A percentile compares a stretch with the other conserved stretches of the same genome.
phyloP scores from a whole-genome alignment of 2,797 vertebrate species.

The Micrastur ruficollis region DNA sequence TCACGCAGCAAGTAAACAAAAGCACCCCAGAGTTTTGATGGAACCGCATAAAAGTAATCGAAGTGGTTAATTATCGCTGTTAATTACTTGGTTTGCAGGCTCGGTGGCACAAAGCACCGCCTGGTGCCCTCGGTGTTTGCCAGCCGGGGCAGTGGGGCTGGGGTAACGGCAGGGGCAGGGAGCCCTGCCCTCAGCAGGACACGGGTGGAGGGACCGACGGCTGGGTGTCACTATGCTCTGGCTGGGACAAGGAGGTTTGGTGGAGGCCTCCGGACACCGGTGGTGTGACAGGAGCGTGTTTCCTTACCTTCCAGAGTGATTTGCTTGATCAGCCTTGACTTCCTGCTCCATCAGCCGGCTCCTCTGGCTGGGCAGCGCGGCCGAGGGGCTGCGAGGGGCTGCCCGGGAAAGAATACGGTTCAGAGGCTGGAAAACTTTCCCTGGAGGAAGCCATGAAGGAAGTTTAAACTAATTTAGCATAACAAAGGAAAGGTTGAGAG shows the following conservation, averaged over 20 bases:
- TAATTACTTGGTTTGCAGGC: conserved; percentile 6
- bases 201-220: rapidly evolving
- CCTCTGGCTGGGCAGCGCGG: background rate
- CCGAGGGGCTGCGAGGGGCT: background rate
- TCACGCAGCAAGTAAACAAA: conserved; percentile 4
- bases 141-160: background rate
- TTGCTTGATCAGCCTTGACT: conserved; percentile 2
- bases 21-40: conserved; percentile 11
- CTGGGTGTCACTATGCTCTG: background rate
- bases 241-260: background rate
- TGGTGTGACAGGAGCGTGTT: background rate
- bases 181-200: background rate
- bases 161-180: background rate
- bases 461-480: conserved; percentile 21
- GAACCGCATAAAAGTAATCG: background rate
- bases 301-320: background rate
- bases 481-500: conserved; percentile 44
- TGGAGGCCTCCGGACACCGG: background rate
- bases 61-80: conserved; percentile 5
- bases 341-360: background rate
- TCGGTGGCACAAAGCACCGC: background rate
- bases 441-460: background rate
- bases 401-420: background rate
- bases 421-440: background rate
- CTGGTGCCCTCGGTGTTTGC: background rate